Evolutionary conservation across 2,797 vertebrate species (phyloP).

Genomic region (Trematomus bernacchii): DNA sequence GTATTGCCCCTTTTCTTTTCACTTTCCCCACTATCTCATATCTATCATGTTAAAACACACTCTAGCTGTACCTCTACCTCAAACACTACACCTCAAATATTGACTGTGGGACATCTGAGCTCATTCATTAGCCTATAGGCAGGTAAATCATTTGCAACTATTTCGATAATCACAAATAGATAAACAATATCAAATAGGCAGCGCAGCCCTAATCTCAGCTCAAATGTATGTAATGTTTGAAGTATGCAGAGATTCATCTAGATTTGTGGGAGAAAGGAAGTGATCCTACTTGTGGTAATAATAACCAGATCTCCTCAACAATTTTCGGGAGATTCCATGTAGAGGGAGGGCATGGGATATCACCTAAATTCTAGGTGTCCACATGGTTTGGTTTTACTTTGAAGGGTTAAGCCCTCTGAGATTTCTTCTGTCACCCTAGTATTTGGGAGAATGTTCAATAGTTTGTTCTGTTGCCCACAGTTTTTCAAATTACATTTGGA

Average conservation of each 20-base stretch:
- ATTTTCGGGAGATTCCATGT: background rate
- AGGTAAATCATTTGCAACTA: too few species aligned
- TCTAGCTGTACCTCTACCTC: background rate
- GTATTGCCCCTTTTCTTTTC: background rate
- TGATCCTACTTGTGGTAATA: conserved; percentile 14
- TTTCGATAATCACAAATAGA: too few species aligned
- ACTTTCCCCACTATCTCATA: background rate
- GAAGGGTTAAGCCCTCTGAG: background rate
- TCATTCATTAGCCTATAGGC: too few species aligned
- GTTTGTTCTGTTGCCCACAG: background rate
- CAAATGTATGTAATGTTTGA: background rate
- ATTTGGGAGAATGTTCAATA: background rate
- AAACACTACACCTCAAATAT: background rate
- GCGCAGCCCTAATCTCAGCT: too few species aligned
- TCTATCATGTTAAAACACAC: background rate
- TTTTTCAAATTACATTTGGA: background rate
- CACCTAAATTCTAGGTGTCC: background rate
- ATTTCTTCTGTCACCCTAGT: background rate
- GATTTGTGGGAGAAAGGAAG: conserved; percentile 21
- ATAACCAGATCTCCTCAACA: background rate
- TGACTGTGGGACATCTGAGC: background rate
- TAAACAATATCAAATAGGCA: too few species aligned
- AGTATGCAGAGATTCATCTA: conserved; percentile 4
- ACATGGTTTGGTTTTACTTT: background rate
- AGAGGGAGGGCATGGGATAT: background rate